These are phyloP conservation scores for Rhadina sibilatrix DNA, from an alignment of 2,113 vertebrate genomes.

Conservation along the genomic window DNA sequence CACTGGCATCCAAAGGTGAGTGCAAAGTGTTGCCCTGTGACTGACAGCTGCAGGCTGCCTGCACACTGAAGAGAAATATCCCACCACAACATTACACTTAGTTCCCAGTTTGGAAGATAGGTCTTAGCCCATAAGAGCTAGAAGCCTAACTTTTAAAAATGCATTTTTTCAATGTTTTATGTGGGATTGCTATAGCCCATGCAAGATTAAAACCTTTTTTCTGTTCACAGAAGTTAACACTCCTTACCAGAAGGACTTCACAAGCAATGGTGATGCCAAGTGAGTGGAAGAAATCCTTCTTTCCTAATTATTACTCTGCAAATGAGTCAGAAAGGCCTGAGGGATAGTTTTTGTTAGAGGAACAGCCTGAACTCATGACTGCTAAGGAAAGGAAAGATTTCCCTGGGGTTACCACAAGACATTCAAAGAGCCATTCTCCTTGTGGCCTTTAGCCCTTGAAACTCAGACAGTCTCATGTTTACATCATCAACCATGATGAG, in stretches of 20 bases:
- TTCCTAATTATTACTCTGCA: constrained; percentile 2
- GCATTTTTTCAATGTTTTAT: not conserved
- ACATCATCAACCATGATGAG: not conserved
- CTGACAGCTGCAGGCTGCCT: not conserved
- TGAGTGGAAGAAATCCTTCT: not conserved
- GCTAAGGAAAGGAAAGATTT: not conserved
- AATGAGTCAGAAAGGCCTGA: constrained; percentile 13
- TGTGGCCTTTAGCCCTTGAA: not conserved
- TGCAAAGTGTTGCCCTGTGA: not conserved
- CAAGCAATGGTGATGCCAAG: not conserved
- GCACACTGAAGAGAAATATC: not conserved
- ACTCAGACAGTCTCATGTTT: not conserved
- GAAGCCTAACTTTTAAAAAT: not conserved
- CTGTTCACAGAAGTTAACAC: not conserved
- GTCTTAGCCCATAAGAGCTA: not conserved
- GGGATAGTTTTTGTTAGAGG: not conserved
- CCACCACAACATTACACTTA: not conserved
- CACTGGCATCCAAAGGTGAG: not conserved
- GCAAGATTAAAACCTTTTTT: not conserved
- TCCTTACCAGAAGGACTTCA: not conserved
- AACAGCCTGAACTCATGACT: not conserved
- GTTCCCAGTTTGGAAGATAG: not conserved
- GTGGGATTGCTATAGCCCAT: not conserved
- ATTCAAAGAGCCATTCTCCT: not conserved
- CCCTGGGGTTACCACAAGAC: not conserved